These are phyloP conservation scores for Menura novaehollandiae DNA, from an alignment of 2,113 vertebrate genomes.

Conservation along the genomic window DNA sequence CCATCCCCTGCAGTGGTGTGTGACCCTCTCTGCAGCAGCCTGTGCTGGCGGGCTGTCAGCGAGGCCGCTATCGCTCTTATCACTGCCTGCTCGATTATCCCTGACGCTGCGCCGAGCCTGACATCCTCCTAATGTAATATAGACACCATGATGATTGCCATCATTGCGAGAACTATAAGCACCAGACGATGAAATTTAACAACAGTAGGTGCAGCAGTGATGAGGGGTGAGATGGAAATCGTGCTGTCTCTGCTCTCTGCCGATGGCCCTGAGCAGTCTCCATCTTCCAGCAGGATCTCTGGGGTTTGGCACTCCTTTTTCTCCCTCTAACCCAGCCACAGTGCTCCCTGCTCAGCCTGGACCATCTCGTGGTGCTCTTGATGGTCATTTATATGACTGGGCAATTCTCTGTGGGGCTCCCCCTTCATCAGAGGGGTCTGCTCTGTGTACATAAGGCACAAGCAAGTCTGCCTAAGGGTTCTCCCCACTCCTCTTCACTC, in stretches of 20 bases:
- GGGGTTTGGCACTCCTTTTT: not conserved
- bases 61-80: not conserved
- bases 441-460: not conserved
- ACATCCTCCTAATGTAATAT: constrained; percentile 27
- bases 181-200: constrained; percentile 52
- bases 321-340: not conserved
- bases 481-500: not conserved
- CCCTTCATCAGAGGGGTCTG: not conserved
- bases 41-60: not conserved
- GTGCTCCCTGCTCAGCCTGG: not conserved
- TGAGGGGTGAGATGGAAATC: not conserved
- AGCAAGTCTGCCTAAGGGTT: not conserved
- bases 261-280: not conserved
- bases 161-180: constrained; percentile 43
- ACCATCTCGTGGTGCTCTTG: not conserved
- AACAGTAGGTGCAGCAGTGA: not conserved
- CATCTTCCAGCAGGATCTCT: not conserved
- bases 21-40: not conserved
- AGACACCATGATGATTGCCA: constrained; percentile 18
- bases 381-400: not conserved
- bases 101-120: not conserved
- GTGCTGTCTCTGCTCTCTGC: not conserved
- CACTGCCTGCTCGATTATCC: constrained; percentile 49
- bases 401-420: not conserved
- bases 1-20: not conserved